Conservation (phyloP, 2,113 vertebrate species). For the Pleuronectes platessa region DNA sequence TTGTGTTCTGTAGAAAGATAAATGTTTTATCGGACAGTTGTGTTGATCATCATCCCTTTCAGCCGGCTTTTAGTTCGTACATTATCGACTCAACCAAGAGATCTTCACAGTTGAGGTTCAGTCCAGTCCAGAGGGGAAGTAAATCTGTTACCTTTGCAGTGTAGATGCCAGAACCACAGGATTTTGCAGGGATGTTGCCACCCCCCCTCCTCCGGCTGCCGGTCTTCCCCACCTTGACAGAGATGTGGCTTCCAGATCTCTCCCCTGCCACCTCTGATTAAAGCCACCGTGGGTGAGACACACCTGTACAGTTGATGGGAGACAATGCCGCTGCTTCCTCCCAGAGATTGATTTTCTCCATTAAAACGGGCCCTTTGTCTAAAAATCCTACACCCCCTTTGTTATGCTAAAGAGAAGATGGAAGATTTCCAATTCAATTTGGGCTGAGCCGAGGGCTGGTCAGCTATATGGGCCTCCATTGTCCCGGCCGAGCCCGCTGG, state of each 20-base stretch:
- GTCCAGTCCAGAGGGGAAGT: background rate
- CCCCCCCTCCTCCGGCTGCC: background rate
- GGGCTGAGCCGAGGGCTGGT: conserved; percentile 89
- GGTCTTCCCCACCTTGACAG: conserved; percentile 31
- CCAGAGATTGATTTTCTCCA: conserved; percentile 87
- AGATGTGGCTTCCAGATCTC: conserved; percentile 75
- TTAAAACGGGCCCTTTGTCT: conserved; percentile 91
- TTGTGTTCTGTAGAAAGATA: background rate
- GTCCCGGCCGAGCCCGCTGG: conserved; percentile 82
- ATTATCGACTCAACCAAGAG: no score
- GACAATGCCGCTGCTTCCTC: conserved; percentile 79
- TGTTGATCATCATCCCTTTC: no score
- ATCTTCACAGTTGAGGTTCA: background rate
- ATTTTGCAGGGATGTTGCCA: background rate
- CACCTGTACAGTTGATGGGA: conserved; percentile 83
- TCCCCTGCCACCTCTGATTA: conserved; percentile 87
- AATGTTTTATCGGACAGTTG: no score
- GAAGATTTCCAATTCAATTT: conserved; percentile 98
- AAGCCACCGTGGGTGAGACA: conserved; percentile 71
- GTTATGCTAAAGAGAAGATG: conserved; percentile 96
- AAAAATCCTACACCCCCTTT: conserved; percentile 88
- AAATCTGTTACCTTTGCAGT: background rate
- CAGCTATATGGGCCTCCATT: conserved; percentile 89
- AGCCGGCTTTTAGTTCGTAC: no score
- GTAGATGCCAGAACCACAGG: background rate